A percentile compares a stretch with the other conserved stretches of the same genome.
Evolutionary conservation across 1,140 invertebrate species (phyloP).

Genomic region (Drosophila tsacasi): DNA sequence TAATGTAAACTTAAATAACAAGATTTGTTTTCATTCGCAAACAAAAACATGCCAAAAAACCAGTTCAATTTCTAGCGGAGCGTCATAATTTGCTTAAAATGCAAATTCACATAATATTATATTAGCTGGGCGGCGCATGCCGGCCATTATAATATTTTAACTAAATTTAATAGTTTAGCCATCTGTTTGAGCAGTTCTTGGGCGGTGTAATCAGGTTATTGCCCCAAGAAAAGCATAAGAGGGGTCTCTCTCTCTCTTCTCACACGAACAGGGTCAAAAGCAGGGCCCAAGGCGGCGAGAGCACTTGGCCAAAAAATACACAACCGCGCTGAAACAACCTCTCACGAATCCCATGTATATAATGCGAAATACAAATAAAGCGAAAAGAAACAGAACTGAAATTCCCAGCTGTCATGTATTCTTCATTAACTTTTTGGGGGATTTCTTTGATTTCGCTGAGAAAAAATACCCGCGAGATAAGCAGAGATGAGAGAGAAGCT

Average conservation of each 20-base stretch:
- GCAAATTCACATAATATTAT: conserved; percentile 37
- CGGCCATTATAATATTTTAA: conserved; percentile 23
- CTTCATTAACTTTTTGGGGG: conserved; percentile 24
- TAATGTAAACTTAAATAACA: conserved; percentile 33
- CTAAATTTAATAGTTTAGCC: not conserved
- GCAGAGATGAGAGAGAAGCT: conserved; percentile 4
- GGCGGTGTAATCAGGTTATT: conserved; percentile 58
- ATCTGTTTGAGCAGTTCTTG: not conserved
- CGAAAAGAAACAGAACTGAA: conserved; percentile 51
- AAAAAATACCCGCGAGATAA: not conserved
- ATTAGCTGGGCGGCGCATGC: conserved; percentile 17
- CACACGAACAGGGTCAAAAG: conserved; percentile 66
- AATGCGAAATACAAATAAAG: conserved; percentile 45
- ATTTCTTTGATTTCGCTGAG: conserved; percentile 27
- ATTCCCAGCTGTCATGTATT: conserved; percentile 40
- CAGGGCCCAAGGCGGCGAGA: conserved; percentile 28
- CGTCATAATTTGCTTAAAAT: conserved; percentile 18
- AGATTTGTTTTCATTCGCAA: conserved; percentile 35
- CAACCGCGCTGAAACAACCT: not conserved
- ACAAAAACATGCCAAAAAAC: conserved; percentile 15
- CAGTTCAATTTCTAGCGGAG: conserved; percentile 27
- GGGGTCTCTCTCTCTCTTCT: not conserved
- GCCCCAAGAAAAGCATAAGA: conserved; percentile 32
- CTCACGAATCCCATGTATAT: conserved; percentile 12
- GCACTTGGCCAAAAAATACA: conserved; percentile 42